phyloP scores from a whole-genome alignment of 2,888 invertebrate species.

The Yponomeuta plumbellus region DNA sequence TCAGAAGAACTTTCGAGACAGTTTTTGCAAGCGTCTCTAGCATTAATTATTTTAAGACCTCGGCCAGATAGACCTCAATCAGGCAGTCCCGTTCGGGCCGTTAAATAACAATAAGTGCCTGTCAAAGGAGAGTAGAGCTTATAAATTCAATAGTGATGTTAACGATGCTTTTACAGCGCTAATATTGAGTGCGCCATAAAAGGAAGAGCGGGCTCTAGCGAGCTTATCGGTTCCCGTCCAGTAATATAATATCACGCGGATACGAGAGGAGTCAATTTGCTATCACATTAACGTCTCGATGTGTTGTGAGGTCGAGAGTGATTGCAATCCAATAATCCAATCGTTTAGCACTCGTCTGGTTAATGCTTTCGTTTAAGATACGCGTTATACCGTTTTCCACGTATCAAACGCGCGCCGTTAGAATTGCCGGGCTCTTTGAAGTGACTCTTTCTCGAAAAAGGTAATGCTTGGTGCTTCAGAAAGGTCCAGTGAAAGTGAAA shows the following conservation, averaged over 20 bases:
- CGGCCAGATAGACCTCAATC: not conserved
- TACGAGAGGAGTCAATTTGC: constrained; percentile 44
- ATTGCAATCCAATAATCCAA: constrained; percentile 7
- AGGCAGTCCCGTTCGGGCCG: constrained; percentile 18
- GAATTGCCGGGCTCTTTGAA: not conserved
- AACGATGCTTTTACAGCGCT: constrained; percentile 49
- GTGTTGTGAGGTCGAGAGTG: constrained; percentile 36
- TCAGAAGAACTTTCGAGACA: not conserved
- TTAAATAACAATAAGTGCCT: constrained; percentile 1
- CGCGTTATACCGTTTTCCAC: not conserved
- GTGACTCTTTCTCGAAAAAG: not conserved
- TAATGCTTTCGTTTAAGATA: not conserved
- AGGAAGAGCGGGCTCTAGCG: constrained; percentile 47
- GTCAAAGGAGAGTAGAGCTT: constrained; percentile 27
- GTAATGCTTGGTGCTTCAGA: not conserved
- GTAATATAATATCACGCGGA: constrained; percentile 44
- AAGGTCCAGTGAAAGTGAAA: too few species aligned
- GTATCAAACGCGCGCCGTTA: not conserved
- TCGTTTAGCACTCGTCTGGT: not conserved
- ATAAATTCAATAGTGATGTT: constrained; percentile 36
- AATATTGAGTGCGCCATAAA: constrained; percentile 53
- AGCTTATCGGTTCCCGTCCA: constrained; percentile 51
- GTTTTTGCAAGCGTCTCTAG: not conserved
- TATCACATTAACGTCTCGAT: constrained; percentile 52
- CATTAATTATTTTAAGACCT: not conserved